Base-by-base conservation (phyloP, 1,140 invertebrate genomes). In the Scaptomyza graminum region DNA sequence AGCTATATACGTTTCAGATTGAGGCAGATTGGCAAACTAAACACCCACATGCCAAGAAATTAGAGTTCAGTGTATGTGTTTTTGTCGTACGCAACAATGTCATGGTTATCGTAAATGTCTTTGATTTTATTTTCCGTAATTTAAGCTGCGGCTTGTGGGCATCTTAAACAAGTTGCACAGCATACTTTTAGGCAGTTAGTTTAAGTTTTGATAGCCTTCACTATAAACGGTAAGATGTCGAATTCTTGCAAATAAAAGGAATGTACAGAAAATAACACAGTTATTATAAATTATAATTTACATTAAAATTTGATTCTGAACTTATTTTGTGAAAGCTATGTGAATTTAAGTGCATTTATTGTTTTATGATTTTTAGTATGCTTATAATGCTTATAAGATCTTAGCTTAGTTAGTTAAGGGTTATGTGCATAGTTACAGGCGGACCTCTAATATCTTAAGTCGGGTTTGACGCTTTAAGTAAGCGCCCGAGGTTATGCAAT, bases 31-130 rank as follows among this genome's bases (percentile, higher is more conserved):
- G 73, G 28, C 54, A 71, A 64, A 54, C 76, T 80, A 81, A 80
- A 67, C 82, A 79, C 70, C 74, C 82, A 88, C 66, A 82, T 87
- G 74, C 74, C 78, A 87, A 68, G 66, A 88, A 87, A 88, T 87
- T 87, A 88, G 71, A 71, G 75, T 49, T 49, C 28, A 50, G 70
- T 65, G 60, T 46, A 60, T 61, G 74, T 57, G 63, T 37, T 22
- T 56, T 11, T 62, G 55, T 51, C 31, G 62, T 66, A 74, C 72
- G 79, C 82, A 88, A 87, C 83, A 87, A 73, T 88, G 79, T 88
- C 78, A 67, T 69, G 73, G 65, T 77, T 64, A 80, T 64, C 68
- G 56, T 73, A 61, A 62, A 52, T 68, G 74, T 50, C 61, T 82
- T 82, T 88, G 79, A 88, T 88, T 87, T 78, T 57, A 47, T 39